Percentiles rank a stretch among this genome's conserved stretches.
phyloP scores from a whole-genome alignment of 2,797 vertebrate genomes.

The Rhinichthys osculus region DNA sequence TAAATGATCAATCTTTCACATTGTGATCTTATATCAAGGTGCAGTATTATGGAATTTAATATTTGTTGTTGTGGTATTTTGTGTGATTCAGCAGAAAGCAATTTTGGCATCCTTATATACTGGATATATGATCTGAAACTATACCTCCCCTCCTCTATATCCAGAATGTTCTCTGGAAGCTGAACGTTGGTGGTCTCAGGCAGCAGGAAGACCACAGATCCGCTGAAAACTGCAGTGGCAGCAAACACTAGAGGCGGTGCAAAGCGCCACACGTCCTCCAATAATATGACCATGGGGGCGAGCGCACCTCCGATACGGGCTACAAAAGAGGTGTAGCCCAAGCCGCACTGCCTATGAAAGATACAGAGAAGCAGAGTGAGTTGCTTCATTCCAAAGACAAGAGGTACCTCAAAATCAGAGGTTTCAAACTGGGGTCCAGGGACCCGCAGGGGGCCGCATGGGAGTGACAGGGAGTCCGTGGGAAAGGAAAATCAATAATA shows the following conservation, averaged over 20 bases:
- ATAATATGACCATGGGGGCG: conserved; percentile 70
- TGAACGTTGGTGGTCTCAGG: conserved; percentile 68
- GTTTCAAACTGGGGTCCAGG: neutral
- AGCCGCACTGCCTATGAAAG: conserved; percentile 69
- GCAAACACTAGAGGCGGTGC: conserved; percentile 70
- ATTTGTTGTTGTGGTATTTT: neutral
- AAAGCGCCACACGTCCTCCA: conserved; percentile 71
- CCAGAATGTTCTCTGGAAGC: conserved; percentile 51
- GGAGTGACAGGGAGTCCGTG: neutral
- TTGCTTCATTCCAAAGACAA: neutral
- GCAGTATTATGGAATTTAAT: neutral
- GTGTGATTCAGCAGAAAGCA: conserved; percentile 8
- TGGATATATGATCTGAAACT: neutral
- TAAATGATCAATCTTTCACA: neutral
- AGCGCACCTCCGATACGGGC: conserved; percentile 71
- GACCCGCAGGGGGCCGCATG: too few species aligned
- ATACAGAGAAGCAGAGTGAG: neutral
- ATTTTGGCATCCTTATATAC: neutral
- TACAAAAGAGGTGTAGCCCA: conserved; percentile 72
- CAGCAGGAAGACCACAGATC: conserved; percentile 70
- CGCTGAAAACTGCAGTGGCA: conserved; percentile 65
- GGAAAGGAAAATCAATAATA: neutral
- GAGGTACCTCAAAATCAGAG: neutral
- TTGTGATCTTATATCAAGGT: neutral
- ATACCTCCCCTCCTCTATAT: conserved; percentile 47